Evolutionary conservation across 2,888 invertebrate species (phyloP).

Genomic region (Ommatoiulus sabulosus): DNA sequence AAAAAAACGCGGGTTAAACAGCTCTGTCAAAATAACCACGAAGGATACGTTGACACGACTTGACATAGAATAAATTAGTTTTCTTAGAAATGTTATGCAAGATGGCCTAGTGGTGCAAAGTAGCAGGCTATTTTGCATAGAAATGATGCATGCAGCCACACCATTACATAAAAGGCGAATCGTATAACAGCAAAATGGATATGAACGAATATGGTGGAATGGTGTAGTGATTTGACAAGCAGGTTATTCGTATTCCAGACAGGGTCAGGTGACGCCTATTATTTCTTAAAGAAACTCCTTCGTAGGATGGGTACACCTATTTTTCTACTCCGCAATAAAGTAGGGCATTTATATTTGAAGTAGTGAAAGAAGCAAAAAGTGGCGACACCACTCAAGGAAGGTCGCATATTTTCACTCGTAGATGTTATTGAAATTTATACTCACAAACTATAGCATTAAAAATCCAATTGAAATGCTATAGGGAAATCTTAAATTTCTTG

Average conservation of each 20-base stretch:
- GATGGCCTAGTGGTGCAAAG: conserved; percentile 15
- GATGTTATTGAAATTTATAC: no score
- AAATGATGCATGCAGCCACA: neutral
- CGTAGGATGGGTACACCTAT: no score
- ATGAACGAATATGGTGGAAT: neutral
- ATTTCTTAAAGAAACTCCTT: neutral
- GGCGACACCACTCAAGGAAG: no score
- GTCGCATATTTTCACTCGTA: no score
- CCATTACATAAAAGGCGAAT: neutral
- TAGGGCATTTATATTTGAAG: no score
- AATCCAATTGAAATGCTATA: no score
- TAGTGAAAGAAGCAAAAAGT: no score
- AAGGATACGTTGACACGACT: conserved; percentile 29
- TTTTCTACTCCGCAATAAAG: no score
- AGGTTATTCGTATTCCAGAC: neutral
- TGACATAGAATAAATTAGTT: conserved; percentile 40
- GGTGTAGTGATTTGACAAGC: neutral
- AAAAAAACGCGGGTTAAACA: conserved; percentile 34
- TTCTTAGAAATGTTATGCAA: conserved; percentile 19
- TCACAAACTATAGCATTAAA: no score
- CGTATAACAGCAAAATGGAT: neutral
- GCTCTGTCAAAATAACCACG: conserved; percentile 29
- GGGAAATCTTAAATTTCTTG: no score
- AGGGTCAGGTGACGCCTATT: neutral
- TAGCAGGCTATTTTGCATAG: neutral